phyloP scores from a whole-genome alignment of 1,140 invertebrate species.

The Teleopsis dalmanni region DNA sequence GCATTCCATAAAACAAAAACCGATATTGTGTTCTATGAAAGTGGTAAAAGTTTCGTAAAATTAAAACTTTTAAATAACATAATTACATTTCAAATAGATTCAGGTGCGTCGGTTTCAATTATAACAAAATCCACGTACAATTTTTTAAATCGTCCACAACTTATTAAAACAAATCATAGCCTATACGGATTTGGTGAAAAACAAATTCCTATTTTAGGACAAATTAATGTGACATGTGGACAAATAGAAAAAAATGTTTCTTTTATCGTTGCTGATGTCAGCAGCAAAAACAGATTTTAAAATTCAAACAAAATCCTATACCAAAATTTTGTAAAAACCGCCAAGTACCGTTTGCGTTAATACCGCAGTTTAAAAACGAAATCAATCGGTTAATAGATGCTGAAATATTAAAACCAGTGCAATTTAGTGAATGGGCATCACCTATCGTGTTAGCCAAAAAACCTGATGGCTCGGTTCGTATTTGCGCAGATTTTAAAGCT shows the following conservation, averaged over 20 bases:
- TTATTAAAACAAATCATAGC: no score
- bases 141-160: neutral
- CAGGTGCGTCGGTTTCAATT: conserved; percentile 3
- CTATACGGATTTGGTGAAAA: conserved; percentile 5
- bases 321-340: conserved; percentile 8
- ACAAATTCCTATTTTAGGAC: neutral
- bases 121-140: conserved; percentile 1
- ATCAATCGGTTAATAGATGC: conserved; percentile 17
- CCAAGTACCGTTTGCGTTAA: conserved; percentile 22
- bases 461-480: conserved; percentile 30
- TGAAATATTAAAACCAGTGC: conserved; percentile 18
- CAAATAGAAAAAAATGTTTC: neutral
- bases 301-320: conserved; percentile 3
- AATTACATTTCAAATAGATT: conserved; percentile 7
- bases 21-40: neutral
- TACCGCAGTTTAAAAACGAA: conserved; percentile 23
- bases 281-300: conserved; percentile 7
- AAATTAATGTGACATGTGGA: conserved; percentile 8
- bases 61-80: neutral
- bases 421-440: no score
- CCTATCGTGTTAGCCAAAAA: conserved; percentile 46
- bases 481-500: conserved; percentile 45
- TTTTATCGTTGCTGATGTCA: neutral
- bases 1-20: neutral
- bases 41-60: neutral